phyloP scores from a whole-genome alignment of 1,140 invertebrate genomes.

The Lepidurus couesii region DNA sequence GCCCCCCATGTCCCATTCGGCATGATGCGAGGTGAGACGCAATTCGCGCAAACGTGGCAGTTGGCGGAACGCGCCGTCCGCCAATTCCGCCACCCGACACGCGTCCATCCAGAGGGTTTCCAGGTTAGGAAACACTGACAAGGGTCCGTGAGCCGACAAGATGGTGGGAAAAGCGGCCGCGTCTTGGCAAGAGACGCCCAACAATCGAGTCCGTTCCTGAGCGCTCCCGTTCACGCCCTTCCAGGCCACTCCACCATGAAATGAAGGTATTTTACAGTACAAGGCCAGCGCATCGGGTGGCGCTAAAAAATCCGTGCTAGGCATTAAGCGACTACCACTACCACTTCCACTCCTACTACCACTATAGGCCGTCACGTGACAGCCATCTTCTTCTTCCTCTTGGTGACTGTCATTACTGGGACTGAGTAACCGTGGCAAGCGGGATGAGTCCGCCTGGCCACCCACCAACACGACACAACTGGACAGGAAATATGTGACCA shows the following conservation, averaged over 20 bases:
- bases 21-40: conserved; percentile 66
- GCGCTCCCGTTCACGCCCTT: conserved; percentile 11
- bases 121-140: conserved; percentile 26
- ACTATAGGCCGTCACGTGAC: conserved; percentile 1
- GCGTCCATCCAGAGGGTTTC: conserved; percentile 57
- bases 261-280: conserved; percentile 12
- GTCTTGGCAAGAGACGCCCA: conserved; percentile 28
- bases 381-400: background rate
- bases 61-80: conserved; percentile 67
- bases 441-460: background rate
- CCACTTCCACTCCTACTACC: background rate
- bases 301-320: background rate
- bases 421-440: conserved; percentile 3
- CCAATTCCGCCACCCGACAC: conserved; percentile 72
- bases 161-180: conserved; percentile 29
- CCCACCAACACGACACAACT: conserved; percentile 12
- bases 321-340: background rate
- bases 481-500: background rate
- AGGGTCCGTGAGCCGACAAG: conserved; percentile 23
- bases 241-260: conserved; percentile 16
- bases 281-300: conserved; percentile 1
- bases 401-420: background rate
- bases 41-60: conserved; percentile 67
- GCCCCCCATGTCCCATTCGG: conserved; percentile 65
- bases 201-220: conserved; percentile 17